phyloP scores from a whole-genome alignment of 1,140 invertebrate species.

The Aphelenchoides fujianensis region DNA sequence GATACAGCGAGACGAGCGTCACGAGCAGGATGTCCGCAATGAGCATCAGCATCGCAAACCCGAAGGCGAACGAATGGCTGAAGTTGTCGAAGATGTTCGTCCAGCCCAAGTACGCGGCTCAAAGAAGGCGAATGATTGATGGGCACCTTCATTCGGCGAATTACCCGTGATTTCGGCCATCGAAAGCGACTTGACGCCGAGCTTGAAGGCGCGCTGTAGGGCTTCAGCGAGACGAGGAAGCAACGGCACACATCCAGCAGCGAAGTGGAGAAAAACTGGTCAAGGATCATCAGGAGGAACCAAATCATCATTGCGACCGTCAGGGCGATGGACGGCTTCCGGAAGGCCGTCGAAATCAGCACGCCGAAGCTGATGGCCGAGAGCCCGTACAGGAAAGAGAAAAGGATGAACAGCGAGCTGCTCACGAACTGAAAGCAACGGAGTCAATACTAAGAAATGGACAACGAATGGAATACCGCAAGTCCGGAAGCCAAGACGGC shows the following conservation, averaged over 20 bases:
- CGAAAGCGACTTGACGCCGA: conserved; percentile 29
- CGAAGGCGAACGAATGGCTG: conserved; percentile 34
- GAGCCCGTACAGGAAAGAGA: conserved; percentile 32
- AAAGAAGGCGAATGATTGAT: conserved; percentile 17
- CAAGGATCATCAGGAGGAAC: conserved; percentile 14
- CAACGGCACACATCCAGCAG: conserved; percentile 31
- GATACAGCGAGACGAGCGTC: conserved; percentile 38
- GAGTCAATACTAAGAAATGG: background rate
- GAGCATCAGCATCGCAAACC: conserved; percentile 40
- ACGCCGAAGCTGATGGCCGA: conserved; percentile 23
- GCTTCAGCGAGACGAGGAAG: conserved; percentile 38
- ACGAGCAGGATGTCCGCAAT: conserved; percentile 38
- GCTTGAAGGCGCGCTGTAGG: conserved; percentile 39
- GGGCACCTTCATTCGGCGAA: background rate
- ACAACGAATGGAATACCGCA: conserved; percentile 21
- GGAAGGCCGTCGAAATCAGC: conserved; percentile 24
- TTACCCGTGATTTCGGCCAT: conserved; percentile 41
- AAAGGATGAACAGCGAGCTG: conserved; percentile 30
- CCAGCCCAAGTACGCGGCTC: conserved; percentile 40
- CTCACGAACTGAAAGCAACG: conserved; percentile 39
- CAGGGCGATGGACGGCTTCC: conserved; percentile 17
- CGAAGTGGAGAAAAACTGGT: conserved; percentile 27
- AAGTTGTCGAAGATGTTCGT: conserved; percentile 32
- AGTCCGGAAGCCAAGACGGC: conserved; percentile 27
- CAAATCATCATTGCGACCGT: conserved; percentile 15